Evolutionary conservation across 2,888 invertebrate genomes (phyloP), one percentile per base, ranked within the genome.

Genomic region (Parnassius mnemosyne): DNA sequence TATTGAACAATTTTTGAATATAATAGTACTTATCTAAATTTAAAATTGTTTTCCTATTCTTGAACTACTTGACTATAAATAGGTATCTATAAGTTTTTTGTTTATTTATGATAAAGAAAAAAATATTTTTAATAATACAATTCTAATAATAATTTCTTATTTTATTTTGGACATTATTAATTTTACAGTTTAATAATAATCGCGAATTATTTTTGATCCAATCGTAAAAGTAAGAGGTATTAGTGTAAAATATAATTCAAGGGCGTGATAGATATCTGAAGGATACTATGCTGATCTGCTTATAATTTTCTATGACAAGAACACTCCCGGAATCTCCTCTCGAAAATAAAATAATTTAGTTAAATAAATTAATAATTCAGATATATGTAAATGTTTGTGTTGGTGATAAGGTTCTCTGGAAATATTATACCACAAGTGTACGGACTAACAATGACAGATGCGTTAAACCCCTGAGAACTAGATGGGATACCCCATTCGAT

Each of bases 241-340:
- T 82, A 0, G 81, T 80, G 57, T 85, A 86, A 3, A 81, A 68
- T 12, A 77, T 63, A 2, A 83, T 46, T 0, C 73, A 72, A 13
- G 75, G 80, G 2, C 65, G 63, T 2, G 25, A 10, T 3, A 53
- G 42, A 0, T 65, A 64, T 44, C 74, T 72, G 64, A 75, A 83
- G 1, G 84, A 84, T 2, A 84, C 76, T 5, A 85, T 0, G 3
- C 84, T 82, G n/a, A 84, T 70, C 58, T 75, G 71, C 46, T 70
- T 68, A 25, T 68, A 63, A 10, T 66, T 60, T 1, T 64, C 44
- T 9, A 72, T 68, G 9, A 84, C 60, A 0, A 85, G 64, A 10
- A 76, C 81, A 64, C 80, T 76, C 10, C 84, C 81, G 0, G 82
- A 84, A 64, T 85, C 84, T 10, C 83, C 81, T 12, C 84, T 84